Evolutionary conservation across 2,113 vertebrate genomes (phyloP), one percentile per base, ranked within the genome.

Genomic region (Seriola quinqueradiata): DNA sequence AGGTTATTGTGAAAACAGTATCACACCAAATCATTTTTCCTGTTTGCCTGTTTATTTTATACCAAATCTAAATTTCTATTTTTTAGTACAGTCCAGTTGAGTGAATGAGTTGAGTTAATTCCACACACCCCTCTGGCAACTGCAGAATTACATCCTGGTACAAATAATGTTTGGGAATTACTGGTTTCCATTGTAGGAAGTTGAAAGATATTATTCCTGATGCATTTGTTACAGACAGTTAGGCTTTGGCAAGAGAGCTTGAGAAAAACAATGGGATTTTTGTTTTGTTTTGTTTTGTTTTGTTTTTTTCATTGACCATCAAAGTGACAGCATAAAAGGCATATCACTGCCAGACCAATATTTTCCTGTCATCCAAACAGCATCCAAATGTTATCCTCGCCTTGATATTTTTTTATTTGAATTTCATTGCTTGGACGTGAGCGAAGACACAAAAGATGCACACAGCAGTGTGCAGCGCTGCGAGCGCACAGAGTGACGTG

Each of bases 281-380:
- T 58, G 59, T 70, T 16, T 63, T 28, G 28, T 28, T 64, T 54
- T 34, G 28, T 28, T 64, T 54, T 34, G 19, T 28, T 50, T 40
- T 28, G 28, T 28, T 25, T 66, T 69, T 72, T 48, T 60, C 11
- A 28, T 72, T 81, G 71, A 79, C 86, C 74, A 84, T 92, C 87
- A 92, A 90, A 91, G 76, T 84, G 84, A 87, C 64, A 67, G 44
- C 77, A 78, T 86, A 81, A 88, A 87, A 93, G 83, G 68, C 80
- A 44, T 81, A 84, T 90, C 82, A 89, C 70, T 81, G 79, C 75
- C 75, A 84, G 70, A 70, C 71, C 67, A 82, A 71, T 81, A 80
- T 88, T 79, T 89, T 36, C 48, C 80, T 76, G 75, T 85, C 83
- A 89, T 86, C 83, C 82, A 82, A 87, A 78, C 54, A 74, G 70